A percentile compares a stretch with the other conserved stretches of the same genome.
These are phyloP conservation scores for Spheniscus mendiculus DNA, from an alignment of 2,113 vertebrate genomes.

Conservation along the genomic window DNA sequence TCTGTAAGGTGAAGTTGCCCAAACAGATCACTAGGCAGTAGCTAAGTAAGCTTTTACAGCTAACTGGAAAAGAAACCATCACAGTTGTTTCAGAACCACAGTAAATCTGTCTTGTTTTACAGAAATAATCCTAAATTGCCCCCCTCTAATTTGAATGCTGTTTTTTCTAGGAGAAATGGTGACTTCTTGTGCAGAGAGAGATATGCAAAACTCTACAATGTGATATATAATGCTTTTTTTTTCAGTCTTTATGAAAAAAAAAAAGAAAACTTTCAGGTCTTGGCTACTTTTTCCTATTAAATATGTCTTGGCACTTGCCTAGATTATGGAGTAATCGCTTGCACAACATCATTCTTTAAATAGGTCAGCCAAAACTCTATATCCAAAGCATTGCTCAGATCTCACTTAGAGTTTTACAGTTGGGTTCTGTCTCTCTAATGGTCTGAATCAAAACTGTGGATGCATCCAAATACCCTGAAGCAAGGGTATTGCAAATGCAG, in stretches of 20 bases:
- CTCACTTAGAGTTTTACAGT: constrained; percentile 35
- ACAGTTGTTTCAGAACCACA: background rate
- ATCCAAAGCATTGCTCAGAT: constrained; percentile 41
- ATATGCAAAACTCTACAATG: background rate
- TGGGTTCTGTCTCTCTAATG: constrained; percentile 53
- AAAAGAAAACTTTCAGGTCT: background rate
- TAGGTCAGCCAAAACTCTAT: constrained; percentile 56
- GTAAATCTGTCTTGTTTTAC: background rate
- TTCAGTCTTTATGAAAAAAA: background rate
- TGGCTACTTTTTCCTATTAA: constrained; percentile 39
- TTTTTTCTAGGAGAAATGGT: background rate
- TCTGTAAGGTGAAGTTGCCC: background rate
- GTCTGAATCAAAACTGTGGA: constrained; percentile 54
- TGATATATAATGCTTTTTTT: background rate
- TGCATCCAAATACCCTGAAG: constrained; percentile 64
- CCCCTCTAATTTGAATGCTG: background rate
- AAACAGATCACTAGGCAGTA: background rate
- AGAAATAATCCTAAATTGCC: background rate
- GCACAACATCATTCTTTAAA: constrained; percentile 45
- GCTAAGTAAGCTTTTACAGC: background rate
- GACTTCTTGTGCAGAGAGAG: background rate
- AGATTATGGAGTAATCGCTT: constrained; percentile 44
- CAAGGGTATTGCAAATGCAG: constrained; percentile 38
- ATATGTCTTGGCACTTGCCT: constrained; percentile 34
- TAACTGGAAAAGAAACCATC: background rate